Evolutionary conservation across 2,888 invertebrate species (phyloP).

Genomic region (Lamellibrachia satsuma): DNA sequence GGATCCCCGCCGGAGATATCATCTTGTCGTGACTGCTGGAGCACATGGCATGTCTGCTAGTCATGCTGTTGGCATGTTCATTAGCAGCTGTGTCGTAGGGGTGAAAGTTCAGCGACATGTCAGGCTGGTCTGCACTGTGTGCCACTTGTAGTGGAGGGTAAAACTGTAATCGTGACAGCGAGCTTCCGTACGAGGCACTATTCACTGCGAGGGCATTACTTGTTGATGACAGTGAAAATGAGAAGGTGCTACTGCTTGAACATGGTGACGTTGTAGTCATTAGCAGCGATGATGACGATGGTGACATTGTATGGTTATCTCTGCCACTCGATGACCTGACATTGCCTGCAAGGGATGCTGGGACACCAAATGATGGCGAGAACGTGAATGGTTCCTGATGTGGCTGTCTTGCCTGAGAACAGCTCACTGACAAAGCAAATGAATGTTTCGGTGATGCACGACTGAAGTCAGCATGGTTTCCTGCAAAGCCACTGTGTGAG

Average conservation of each 20-base stretch:
- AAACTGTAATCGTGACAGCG: not conserved
- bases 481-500: not conserved
- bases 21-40: not conserved
- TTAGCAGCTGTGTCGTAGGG: not conserved
- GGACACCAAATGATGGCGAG: not conserved
- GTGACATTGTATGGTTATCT: not conserved
- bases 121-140: not conserved
- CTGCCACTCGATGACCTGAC: not conserved
- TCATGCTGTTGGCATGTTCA: conserved; percentile 19
- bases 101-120: not conserved
- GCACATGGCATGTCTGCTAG: not conserved
- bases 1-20: not conserved
- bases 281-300: not conserved
- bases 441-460: conserved; percentile 1
- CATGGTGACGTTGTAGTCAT: not conserved
- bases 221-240: conserved; percentile 17
- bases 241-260: conserved; percentile 25
- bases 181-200: not conserved
- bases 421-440: not conserved
- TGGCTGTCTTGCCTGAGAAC: not conserved
- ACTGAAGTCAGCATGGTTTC: not conserved
- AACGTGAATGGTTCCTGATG: not conserved
- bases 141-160: not conserved
- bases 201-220: not conserved
- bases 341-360: not conserved